These are phyloP conservation scores for Campylomormyrus tamandua DNA, from an alignment of 2,113 vertebrate species.

Conservation along the genomic window DNA sequence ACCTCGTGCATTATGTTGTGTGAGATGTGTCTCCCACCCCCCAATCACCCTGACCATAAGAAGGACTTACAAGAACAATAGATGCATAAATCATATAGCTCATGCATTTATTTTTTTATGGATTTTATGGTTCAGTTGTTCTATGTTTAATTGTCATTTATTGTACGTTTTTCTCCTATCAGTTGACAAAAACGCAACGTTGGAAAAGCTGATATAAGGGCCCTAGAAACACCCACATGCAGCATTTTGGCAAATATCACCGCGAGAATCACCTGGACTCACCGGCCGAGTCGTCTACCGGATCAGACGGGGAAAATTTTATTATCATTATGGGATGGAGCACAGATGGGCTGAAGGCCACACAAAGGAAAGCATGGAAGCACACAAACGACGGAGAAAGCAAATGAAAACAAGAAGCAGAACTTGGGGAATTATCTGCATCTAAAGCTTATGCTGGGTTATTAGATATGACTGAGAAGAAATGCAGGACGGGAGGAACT, in stretches of 20 bases:
- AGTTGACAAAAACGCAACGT: not conserved
- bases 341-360: not conserved
- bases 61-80: not conserved
- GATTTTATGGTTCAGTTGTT: not conserved
- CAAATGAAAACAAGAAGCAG: not conserved
- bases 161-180: not conserved
- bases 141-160: not conserved
- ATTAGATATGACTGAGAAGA: not conserved
- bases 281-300: too few relatives aligned
- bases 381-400: not conserved
- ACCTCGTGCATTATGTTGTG: not conserved
- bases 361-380: not conserved
- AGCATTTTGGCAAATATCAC: not conserved
- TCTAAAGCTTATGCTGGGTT: not conserved
- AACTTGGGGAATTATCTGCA: not conserved
- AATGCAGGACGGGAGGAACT: not conserved
- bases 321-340: not conserved
- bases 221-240: not conserved
- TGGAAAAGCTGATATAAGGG: not conserved
- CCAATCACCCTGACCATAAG: not conserved
- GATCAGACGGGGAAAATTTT: not conserved
- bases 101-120: not conserved
- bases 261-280: not conserved
- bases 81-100: not conserved
- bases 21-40: not conserved